Conservation (phyloP, 2,888 invertebrate species). For the Tubiluchus corallicola region DNA sequence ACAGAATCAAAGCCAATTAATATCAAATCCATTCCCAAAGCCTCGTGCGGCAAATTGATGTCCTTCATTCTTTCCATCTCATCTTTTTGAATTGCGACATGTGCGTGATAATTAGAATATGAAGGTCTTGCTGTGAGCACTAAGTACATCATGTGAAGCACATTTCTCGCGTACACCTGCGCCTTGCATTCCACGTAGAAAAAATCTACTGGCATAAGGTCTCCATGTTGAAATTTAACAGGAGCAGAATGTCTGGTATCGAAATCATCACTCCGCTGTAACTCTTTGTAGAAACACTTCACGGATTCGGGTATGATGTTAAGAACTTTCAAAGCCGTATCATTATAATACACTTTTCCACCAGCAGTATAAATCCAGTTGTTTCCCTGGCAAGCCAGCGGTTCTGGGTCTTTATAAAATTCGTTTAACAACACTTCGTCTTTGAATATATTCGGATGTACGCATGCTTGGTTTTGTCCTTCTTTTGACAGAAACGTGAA, state of each 20-base stretch:
- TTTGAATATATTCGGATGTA: neutral
- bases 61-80: too few relatives aligned
- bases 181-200: neutral
- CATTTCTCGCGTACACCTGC: too few relatives aligned
- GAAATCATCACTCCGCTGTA: neutral
- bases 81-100: neutral
- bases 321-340: neutral
- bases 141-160: neutral
- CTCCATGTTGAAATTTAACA: neutral
- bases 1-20: slow-evolving; percentile 78
- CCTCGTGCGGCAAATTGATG: too few relatives aligned
- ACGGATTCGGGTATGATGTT: neutral
- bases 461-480: too few relatives aligned
- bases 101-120: neutral
- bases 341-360: neutral
- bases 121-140: neutral
- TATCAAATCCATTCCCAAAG: slow-evolving; percentile 45
- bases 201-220: neutral
- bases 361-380: neutral
- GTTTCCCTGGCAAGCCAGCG: neutral
- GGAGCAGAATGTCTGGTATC: too few relatives aligned
- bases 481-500: too few relatives aligned
- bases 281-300: neutral
- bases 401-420: neutral
- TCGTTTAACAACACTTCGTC: neutral